phyloP scores from a whole-genome alignment of 2,797 vertebrate genomes.

The Semaprochilodus insignis region DNA sequence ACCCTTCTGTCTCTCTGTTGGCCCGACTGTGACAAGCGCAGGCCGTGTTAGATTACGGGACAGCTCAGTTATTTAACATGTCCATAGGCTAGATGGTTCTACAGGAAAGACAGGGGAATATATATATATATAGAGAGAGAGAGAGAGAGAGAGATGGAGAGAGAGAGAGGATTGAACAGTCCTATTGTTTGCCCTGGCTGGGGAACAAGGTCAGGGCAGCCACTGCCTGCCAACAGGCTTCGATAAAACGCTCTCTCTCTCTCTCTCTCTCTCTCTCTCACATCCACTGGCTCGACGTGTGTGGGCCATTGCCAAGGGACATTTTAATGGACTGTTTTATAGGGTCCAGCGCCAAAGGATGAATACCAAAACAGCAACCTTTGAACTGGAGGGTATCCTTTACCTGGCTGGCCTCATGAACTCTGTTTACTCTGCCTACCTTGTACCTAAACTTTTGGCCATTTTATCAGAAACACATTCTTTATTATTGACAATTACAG shows the following conservation, averaged over 20 bases:
- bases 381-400: not conserved
- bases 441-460: too few relatives aligned
- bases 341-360: not conserved
- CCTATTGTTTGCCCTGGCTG: slow-evolving; percentile 27
- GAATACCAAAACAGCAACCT: not conserved
- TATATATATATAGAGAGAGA: not conserved
- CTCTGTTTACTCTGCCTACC: not conserved
- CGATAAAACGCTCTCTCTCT: slow-evolving; percentile 4
- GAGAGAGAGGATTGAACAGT: slow-evolving; percentile 22
- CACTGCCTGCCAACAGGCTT: slow-evolving; percentile 44
- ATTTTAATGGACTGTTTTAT: not conserved
- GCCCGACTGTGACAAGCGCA: not conserved
- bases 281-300: not conserved
- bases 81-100: slow-evolving; percentile 4
- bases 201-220: slow-evolving; percentile 51
- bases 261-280: not conserved
- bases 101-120: not conserved
- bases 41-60: not conserved
- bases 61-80: slow-evolving; percentile 34
- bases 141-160: slow-evolving; percentile 10
- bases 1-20: slow-evolving; percentile 12
- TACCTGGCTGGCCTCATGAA: not conserved
- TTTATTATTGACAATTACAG: too few relatives aligned
- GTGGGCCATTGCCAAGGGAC: slow-evolving; percentile 11
- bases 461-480: too few relatives aligned